A percentile compares a stretch with the other conserved stretches of the same genome.
These are phyloP conservation scores for Drosophila siamana DNA, from an alignment of 2,888 invertebrate genomes.

Conservation along the genomic window DNA sequence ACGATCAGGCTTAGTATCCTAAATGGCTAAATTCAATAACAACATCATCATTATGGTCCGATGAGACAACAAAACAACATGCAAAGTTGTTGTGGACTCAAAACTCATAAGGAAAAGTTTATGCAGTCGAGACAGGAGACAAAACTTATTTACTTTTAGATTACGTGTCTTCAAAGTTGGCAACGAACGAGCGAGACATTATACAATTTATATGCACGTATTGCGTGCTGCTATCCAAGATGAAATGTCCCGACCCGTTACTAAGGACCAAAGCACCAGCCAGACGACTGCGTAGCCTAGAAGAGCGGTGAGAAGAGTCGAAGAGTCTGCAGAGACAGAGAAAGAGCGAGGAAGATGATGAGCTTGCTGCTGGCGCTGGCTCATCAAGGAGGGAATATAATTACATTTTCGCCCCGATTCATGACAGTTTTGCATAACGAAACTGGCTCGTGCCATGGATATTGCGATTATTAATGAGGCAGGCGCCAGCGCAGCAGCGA, in stretches of 20 bases:
- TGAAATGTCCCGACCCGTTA: conserved; percentile 60
- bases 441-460: conserved; percentile 53
- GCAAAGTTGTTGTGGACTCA: conserved; percentile 24
- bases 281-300: neutral
- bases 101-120: conserved; percentile 63
- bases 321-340: neutral
- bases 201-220: conserved; percentile 81
- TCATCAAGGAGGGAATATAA: conserved; percentile 75
- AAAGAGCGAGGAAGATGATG: conserved; percentile 28
- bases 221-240: conserved; percentile 64
- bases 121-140: conserved; percentile 32
- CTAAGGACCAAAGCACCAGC: conserved; percentile 12
- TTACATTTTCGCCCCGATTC: conserved; percentile 77
- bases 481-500: conserved; percentile 45
- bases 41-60: conserved; percentile 39
- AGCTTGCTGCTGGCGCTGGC: conserved; percentile 54
- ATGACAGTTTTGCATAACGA: conserved; percentile 79
- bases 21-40: conserved; percentile 68
- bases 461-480: conserved; percentile 78
- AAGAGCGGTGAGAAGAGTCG: neutral
- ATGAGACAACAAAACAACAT: conserved; percentile 29
- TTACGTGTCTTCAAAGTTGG: conserved; percentile 73
- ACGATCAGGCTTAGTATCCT: conserved; percentile 22
- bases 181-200: conserved; percentile 59
- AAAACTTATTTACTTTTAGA: conserved; percentile 74